Conservation (phyloP, 1,140 invertebrate genomes). For the Drosophila varians region DNA sequence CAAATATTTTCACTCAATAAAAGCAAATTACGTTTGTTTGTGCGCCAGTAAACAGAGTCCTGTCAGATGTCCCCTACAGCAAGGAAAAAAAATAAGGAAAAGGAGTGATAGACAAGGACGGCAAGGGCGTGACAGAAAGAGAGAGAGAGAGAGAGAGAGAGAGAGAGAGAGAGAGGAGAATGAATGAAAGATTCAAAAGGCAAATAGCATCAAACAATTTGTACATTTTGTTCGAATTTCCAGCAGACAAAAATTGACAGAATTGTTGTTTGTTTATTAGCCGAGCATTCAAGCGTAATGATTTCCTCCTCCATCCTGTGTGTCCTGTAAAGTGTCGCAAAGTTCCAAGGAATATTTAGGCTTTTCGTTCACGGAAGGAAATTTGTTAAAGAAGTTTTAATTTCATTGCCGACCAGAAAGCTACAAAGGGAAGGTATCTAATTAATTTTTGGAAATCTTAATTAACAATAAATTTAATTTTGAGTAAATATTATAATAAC, state of each 20-base stretch:
- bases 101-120: background rate
- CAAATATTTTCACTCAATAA: slow-evolving; percentile 75
- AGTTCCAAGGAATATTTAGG: slow-evolving; percentile 2
- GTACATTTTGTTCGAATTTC: slow-evolving; percentile 44
- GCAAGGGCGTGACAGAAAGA: background rate
- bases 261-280: slow-evolving; percentile 60
- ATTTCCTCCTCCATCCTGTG: slow-evolving; percentile 1
- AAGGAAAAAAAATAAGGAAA: slow-evolving; percentile 1
- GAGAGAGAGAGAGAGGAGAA: background rate
- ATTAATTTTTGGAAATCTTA: slow-evolving; percentile 6
- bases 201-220: slow-evolving; percentile 69
- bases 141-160: too few relatives aligned
- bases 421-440: slow-evolving; percentile 3
- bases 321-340: background rate
- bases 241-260: slow-evolving; percentile 33
- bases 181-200: slow-evolving; percentile 38
- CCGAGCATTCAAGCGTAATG: slow-evolving; percentile 35
- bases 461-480: slow-evolving; percentile 17
- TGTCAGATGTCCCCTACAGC: slow-evolving; percentile 1
- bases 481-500: too few relatives aligned
- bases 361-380: background rate
- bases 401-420: slow-evolving; percentile 7
- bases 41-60: slow-evolving; percentile 53
- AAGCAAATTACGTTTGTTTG: slow-evolving; percentile 67
- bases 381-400: slow-evolving; percentile 25